phyloP scores from a whole-genome alignment of 2,888 invertebrate genomes.

The Scaptomyza tumidula region DNA sequence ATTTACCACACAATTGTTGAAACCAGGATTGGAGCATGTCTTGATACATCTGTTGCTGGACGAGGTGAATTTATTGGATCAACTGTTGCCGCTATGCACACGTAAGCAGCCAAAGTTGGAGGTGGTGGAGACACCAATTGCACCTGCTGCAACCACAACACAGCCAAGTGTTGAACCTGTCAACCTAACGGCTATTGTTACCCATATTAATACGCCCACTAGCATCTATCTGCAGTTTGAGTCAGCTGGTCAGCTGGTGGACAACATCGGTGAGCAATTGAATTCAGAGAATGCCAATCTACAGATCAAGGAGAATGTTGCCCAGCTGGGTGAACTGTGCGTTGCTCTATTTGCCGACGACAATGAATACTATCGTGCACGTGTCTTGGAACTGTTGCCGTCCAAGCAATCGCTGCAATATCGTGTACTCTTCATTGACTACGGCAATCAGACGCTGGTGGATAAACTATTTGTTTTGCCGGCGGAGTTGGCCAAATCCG shows the following conservation, averaged over 20 bases:
- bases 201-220: conserved; percentile 89
- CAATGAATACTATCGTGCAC: conserved; percentile 94
- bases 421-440: conserved; percentile 90
- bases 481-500: conserved; percentile 86
- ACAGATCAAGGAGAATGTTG: conserved; percentile 38
- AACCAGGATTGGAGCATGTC: conserved; percentile 88
- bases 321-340: conserved; percentile 86
- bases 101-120: conserved; percentile 43
- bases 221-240: conserved; percentile 91
- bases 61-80: conserved; percentile 87
- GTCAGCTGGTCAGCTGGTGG: conserved; percentile 81
- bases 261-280: conserved; percentile 42
- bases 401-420: conserved; percentile 85
- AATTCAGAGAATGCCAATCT: conserved; percentile 78
- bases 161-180: conserved; percentile 16
- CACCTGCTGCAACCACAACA: conserved; percentile 43
- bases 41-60: conserved; percentile 88
- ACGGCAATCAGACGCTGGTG: conserved; percentile 87
- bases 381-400: conserved; percentile 88
- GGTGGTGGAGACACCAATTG: conserved; percentile 15
- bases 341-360: conserved; percentile 92
- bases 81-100: conserved; percentile 86
- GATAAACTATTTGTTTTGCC: conserved; percentile 87
- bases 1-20: conserved; percentile 88
- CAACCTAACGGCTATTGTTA: conserved; percentile 86